Conservation (phyloP, 2,888 invertebrate species). For the Cerceris rybyensis region DNA sequence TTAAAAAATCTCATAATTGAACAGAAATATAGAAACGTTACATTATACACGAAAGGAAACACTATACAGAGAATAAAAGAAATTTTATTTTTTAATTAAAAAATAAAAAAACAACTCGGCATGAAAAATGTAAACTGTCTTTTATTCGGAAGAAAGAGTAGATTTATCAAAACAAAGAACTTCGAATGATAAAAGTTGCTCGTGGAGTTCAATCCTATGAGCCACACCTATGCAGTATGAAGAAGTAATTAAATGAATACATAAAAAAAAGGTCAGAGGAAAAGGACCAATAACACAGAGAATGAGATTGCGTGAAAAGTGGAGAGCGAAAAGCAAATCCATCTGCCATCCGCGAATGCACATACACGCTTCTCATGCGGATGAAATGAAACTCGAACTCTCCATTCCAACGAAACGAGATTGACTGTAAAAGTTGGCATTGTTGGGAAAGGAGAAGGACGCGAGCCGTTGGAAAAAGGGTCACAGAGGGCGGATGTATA, state of each 20-base stretch:
- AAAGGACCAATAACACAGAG: neutral
- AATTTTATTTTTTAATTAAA: too few species aligned
- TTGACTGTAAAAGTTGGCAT: slow-evolving; percentile 59
- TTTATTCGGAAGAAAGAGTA: too few species aligned
- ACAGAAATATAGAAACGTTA: too few species aligned
- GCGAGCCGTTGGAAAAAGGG: slow-evolving; percentile 26
- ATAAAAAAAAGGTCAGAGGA: neutral
- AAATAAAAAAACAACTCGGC: too few species aligned
- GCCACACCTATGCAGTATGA: too few species aligned
- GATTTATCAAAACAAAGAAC: too few species aligned
- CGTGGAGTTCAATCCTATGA: too few species aligned
- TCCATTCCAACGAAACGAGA: slow-evolving; percentile 49
- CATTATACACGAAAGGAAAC: too few species aligned
- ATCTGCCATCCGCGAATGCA: slow-evolving; percentile 11
- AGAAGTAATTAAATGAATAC: neutral
- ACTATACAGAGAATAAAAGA: too few species aligned
- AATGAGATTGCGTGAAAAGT: slow-evolving; percentile 27
- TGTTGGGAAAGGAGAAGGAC: slow-evolving; percentile 35
- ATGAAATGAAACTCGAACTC: slow-evolving; percentile 38
- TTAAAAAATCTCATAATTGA: too few species aligned
- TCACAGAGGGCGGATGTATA: slow-evolving; percentile 23
- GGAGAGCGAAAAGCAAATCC: slow-evolving; percentile 29
- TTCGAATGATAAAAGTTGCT: too few species aligned
- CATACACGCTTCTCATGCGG: slow-evolving; percentile 6
- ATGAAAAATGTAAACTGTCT: too few species aligned